Conservation (phyloP, 23 tunicate species). For the Oikopleura vanhoeffeni region DNA sequence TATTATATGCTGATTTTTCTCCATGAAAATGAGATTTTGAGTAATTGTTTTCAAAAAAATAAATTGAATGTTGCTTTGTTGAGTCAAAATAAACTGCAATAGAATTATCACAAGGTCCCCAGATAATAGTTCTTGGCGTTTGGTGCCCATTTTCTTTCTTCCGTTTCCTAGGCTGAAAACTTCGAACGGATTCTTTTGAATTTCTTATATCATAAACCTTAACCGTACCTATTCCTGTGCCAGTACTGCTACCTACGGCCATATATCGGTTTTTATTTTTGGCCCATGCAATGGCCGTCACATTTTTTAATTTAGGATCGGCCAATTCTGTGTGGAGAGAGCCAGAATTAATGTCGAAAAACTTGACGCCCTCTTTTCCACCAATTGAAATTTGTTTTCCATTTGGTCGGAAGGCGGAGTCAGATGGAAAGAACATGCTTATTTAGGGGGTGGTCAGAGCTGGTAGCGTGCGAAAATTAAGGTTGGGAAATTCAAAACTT, state of each 20-base stretch:
- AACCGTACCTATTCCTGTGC: not conserved
- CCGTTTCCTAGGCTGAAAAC: too few species aligned
- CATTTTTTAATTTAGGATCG: not conserved
- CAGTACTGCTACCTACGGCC: not conserved
- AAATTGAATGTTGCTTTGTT: not conserved
- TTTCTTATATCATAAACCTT: not conserved
- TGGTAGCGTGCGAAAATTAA: too few species aligned
- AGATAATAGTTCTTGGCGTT: not conserved
- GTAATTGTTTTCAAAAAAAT: not conserved
- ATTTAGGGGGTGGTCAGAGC: too few species aligned
- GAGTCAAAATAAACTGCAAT: not conserved
- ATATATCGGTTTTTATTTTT: not conserved
- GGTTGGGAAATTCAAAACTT: too few species aligned
- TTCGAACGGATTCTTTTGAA: not conserved
- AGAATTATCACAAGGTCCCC: not conserved
- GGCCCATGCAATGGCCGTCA: not conserved
- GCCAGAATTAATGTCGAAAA: not conserved
- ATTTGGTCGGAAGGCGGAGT: not conserved
- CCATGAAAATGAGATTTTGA: not conserved
- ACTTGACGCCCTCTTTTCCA: not conserved
- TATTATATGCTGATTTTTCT: not conserved
- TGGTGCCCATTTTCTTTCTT: too few species aligned
- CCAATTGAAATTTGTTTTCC: not conserved
- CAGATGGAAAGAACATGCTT: not conserved
- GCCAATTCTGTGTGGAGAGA: not conserved